These are phyloP conservation scores for Halictus quadricinctus DNA, from an alignment of 2,888 invertebrate genomes.

Conservation along the genomic window DNA sequence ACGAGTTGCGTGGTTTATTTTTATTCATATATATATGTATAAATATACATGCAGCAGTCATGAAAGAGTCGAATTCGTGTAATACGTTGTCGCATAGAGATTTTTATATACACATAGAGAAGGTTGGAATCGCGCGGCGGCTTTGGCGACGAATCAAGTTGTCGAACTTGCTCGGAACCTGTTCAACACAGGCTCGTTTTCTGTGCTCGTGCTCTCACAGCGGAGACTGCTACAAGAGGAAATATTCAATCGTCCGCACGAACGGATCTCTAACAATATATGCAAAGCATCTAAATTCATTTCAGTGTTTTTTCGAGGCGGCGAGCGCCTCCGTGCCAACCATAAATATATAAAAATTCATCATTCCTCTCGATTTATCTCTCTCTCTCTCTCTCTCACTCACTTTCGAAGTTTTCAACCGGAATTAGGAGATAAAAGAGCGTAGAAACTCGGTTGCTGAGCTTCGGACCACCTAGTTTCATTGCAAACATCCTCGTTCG, in stretches of 20 bases:
- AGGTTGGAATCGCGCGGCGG: slow-evolving; percentile 37
- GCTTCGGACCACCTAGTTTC: slow-evolving; percentile 42
- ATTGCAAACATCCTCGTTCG: slow-evolving; percentile 56
- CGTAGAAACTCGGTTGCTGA: slow-evolving; percentile 46
- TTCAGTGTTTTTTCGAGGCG: slow-evolving; percentile 16
- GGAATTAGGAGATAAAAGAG: background rate
- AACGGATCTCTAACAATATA: slow-evolving; percentile 44
- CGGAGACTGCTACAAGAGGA: slow-evolving; percentile 57
- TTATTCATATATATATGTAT: slow-evolving; percentile 71
- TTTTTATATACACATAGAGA: slow-evolving; percentile 57
- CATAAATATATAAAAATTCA: slow-evolving; percentile 48
- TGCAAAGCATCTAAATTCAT: slow-evolving; percentile 59
- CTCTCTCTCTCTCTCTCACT: background rate
- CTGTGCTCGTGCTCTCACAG: slow-evolving; percentile 41
- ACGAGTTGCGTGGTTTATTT: slow-evolving; percentile 63
- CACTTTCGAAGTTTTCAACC: background rate
- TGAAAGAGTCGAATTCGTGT: slow-evolving; percentile 55
- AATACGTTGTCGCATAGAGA: slow-evolving; percentile 42
- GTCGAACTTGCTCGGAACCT: slow-evolving; percentile 27
- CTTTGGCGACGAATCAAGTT: slow-evolving; percentile 29
- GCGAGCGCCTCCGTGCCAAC: slow-evolving; percentile 23
- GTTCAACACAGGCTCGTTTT: slow-evolving; percentile 5
- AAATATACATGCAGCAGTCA: slow-evolving; percentile 76
- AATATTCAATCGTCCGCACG: slow-evolving; percentile 20
- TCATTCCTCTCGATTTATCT: background rate